phyloP scores from a whole-genome alignment of 2,888 invertebrate genomes.

The Drosophila ustulata region DNA sequence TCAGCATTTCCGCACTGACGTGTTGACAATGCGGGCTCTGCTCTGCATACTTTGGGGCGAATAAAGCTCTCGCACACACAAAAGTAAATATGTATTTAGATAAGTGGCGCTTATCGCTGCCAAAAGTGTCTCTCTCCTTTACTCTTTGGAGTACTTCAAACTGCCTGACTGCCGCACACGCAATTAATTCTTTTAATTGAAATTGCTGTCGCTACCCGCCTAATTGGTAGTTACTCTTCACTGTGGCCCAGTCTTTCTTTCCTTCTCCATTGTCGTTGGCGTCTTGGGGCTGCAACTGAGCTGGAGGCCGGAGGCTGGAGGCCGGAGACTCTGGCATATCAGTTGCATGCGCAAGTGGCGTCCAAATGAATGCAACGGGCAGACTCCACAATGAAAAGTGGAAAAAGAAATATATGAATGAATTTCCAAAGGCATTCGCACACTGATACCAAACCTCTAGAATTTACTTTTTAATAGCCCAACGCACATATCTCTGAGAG shows the following conservation, averaged over 20 bases:
- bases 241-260: slow-evolving; percentile 31
- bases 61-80: slow-evolving; percentile 17
- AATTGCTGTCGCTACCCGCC: slow-evolving; percentile 78
- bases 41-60: slow-evolving; percentile 36
- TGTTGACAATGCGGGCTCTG: slow-evolving; percentile 41
- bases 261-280: slow-evolving; percentile 24
- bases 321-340: slow-evolving; percentile 52
- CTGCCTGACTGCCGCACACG: slow-evolving; percentile 68
- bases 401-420: slow-evolving; percentile 52
- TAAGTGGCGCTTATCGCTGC: slow-evolving; percentile 68
- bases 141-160: slow-evolving; percentile 48
- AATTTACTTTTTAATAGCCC: slow-evolving; percentile 22
- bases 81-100: slow-evolving; percentile 76
- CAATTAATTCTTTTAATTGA: slow-evolving; percentile 79
- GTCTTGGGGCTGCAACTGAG: slow-evolving; percentile 14
- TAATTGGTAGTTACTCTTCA: slow-evolving; percentile 75
- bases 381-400: slow-evolving; percentile 47
- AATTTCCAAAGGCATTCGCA: slow-evolving; percentile 56
- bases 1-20: background rate
- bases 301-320: slow-evolving; percentile 5
- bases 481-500: slow-evolving; percentile 14
- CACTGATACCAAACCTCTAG: slow-evolving; percentile 24
- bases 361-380: slow-evolving; percentile 69
- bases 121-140: slow-evolving; percentile 42
- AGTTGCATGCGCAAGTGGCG: slow-evolving; percentile 72